phyloP scores from a whole-genome alignment of 2,888 invertebrate genomes.

The Dicyrtoma fusca region DNA sequence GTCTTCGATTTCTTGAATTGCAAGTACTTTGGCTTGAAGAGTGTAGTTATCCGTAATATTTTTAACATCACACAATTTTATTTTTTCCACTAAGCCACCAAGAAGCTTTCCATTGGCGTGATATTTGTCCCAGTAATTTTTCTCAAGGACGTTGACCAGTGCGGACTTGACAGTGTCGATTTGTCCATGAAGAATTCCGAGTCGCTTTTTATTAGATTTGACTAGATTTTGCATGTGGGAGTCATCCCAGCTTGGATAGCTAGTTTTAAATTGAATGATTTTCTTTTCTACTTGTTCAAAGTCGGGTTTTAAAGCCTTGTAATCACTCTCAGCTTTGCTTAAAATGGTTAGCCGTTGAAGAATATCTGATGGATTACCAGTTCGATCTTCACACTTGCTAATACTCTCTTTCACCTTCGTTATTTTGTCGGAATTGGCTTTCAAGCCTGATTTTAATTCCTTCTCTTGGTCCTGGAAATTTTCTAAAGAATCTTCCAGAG shows the following conservation, averaged over 20 bases:
- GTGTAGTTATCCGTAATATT: slow-evolving; percentile 87
- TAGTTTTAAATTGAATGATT: slow-evolving; percentile 71
- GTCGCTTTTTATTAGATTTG: slow-evolving; percentile 79
- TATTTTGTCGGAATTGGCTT: slow-evolving; percentile 71
- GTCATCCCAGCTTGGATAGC: slow-evolving; percentile 77
- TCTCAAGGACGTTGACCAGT: slow-evolving; percentile 78
- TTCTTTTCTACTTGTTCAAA: slow-evolving; percentile 71
- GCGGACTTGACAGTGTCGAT: slow-evolving; percentile 77
- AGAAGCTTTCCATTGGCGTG: slow-evolving; percentile 79
- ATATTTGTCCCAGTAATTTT: slow-evolving; percentile 82
- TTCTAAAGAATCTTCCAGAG: slow-evolving; percentile 73
- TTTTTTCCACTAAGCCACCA: slow-evolving; percentile 80
- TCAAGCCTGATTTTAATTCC: slow-evolving; percentile 72
- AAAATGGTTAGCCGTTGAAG: slow-evolving; percentile 76
- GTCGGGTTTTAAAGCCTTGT: slow-evolving; percentile 70
- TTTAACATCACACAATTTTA: slow-evolving; percentile 88
- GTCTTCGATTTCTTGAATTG: slow-evolving; percentile 74
- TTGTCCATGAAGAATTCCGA: slow-evolving; percentile 75
- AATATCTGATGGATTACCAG: slow-evolving; percentile 83
- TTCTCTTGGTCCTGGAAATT: slow-evolving; percentile 76
- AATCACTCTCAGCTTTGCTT: slow-evolving; percentile 71
- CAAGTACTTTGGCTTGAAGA: slow-evolving; percentile 84
- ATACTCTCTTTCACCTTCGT: slow-evolving; percentile 77
- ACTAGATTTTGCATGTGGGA: slow-evolving; percentile 80
- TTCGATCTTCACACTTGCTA: slow-evolving; percentile 87